Conservation (phyloP, 2,888 invertebrate genomes). For the Phaedon cochleariae region DNA sequence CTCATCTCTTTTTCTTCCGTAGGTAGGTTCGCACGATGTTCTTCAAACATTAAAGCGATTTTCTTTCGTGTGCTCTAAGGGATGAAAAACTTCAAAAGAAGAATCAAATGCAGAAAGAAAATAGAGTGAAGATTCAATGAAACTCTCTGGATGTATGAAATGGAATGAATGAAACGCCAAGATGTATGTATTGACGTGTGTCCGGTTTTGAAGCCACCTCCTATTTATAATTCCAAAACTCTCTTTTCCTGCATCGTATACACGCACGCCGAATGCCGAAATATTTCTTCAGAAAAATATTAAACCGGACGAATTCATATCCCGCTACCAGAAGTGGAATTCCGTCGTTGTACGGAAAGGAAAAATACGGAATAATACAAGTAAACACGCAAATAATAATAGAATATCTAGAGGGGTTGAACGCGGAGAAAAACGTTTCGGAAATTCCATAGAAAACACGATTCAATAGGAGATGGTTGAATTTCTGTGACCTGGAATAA, state of each 20-base stretch:
- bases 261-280: conserved; percentile 11
- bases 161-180: no score
- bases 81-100: no score
- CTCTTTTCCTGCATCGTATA: not conserved
- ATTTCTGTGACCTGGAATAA: not conserved
- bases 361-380: conserved; percentile 3
- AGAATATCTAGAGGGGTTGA: not conserved
- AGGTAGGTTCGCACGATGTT: no score
- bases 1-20: no score
- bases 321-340: not conserved
- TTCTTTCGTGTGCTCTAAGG: no score
- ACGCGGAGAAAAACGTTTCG: not conserved
- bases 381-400: conserved; percentile 13
- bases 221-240: not conserved
- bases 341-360: conserved; percentile 1
- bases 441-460: not conserved
- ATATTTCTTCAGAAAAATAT: conserved; percentile 2
- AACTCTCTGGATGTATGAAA: no score
- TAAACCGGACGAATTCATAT: conserved; percentile 4
- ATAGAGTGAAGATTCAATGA: no score
- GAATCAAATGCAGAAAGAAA: no score
- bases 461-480: not conserved
- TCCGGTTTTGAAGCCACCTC: not conserved
- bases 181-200: no score
- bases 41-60: no score